A percentile compares a stretch with the other conserved stretches of the same genome.
Evolutionary conservation across 2,113 vertebrate genomes (phyloP).

Genomic region (Deroptyus accipitrinus): DNA sequence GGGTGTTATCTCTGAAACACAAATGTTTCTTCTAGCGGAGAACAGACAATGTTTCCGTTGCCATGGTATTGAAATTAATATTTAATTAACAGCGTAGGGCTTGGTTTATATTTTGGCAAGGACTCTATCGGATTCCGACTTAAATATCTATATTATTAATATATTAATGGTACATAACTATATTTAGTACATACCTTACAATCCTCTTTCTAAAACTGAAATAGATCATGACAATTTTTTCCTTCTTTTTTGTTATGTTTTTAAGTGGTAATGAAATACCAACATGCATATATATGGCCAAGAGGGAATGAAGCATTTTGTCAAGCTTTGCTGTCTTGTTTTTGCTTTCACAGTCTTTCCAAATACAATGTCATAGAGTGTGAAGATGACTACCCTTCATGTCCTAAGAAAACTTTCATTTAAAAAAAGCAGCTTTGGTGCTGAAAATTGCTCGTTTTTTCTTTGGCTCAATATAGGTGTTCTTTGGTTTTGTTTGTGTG

Average conservation of each 20-base stretch:
- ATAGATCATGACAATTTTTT: neutral
- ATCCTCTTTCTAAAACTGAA: neutral
- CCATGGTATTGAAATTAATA: constrained; percentile 65
- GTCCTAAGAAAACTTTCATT: neutral
- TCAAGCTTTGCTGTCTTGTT: neutral
- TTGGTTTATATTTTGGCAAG: neutral
- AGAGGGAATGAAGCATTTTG: neutral
- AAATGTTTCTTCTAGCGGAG: neutral
- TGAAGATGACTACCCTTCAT: neutral
- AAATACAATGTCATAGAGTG: neutral
- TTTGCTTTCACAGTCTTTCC: neutral
- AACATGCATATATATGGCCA: neutral
- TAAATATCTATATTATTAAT: neutral
- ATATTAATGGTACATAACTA: neutral
- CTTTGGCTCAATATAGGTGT: neutral
- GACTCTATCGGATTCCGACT: neutral
- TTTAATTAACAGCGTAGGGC: constrained; percentile 37
- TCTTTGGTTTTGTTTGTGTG: neutral
- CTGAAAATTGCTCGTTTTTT: neutral
- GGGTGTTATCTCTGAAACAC: constrained; percentile 10
- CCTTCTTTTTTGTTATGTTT: neutral
- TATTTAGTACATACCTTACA: neutral
- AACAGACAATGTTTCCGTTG: constrained; percentile 46
- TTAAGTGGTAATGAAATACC: neutral
- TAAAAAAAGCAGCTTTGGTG: neutral